Evolutionary conservation across 2,113 vertebrate genomes (phyloP).

Genomic region (Scortum barcoo): DNA sequence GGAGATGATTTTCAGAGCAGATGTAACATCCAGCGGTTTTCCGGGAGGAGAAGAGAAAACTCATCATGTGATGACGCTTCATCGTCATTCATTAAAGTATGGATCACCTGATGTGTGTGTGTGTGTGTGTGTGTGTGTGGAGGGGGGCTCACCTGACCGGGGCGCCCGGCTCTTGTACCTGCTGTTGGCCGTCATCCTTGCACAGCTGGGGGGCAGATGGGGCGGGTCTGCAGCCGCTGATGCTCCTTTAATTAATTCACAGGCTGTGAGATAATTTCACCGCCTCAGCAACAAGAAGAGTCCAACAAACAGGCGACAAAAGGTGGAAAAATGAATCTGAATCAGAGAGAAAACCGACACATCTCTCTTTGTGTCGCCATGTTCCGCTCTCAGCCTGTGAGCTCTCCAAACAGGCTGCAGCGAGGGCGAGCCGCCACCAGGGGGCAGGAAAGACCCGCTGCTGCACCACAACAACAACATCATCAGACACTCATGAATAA

Average conservation of each 20-base stretch:
- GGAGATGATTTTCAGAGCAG: not conserved
- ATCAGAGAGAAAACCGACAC: not conserved
- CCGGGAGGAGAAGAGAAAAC: not conserved
- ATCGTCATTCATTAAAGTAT: not conserved
- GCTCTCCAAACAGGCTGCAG: not conserved
- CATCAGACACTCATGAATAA: not conserved
- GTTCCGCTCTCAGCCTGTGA: not conserved
- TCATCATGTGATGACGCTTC: not conserved
- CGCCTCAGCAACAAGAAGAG: not conserved
- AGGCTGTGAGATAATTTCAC: not conserved
- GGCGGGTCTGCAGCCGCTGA: conserved; percentile 11
- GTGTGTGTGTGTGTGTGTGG: no score
- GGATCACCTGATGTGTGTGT: no score
- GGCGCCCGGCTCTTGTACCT: conserved; percentile 73
- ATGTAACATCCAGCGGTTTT: not conserved
- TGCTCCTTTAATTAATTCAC: not conserved
- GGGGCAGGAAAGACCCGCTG: conserved; percentile 19
- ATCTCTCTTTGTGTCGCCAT: no score
- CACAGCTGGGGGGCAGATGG: conserved; percentile 20
- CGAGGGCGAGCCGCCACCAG: not conserved
- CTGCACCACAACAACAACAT: not conserved
- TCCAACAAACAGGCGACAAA: not conserved
- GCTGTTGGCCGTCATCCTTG: conserved; percentile 74
- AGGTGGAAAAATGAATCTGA: not conserved
- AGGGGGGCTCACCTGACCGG: conserved; percentile 73